Evolutionary conservation across 2,113 vertebrate genomes (phyloP).

Genomic region (Strigops habroptila): DNA sequence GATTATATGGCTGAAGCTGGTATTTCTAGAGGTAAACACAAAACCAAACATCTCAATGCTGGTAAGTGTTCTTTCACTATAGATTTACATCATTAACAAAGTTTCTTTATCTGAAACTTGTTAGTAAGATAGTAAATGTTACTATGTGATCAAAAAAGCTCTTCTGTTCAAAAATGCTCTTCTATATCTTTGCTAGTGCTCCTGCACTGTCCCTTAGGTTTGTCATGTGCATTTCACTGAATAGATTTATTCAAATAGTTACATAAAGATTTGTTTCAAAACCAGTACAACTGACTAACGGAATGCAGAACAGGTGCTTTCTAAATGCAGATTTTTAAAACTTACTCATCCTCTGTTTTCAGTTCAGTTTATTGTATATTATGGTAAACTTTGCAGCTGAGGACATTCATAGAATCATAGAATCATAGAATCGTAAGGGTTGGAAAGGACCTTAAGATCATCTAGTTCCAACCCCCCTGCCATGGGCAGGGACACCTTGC

Average conservation of each 20-base stretch:
- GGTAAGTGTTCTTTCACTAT: neutral
- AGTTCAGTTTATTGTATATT: neutral
- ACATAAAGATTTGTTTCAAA: conserved; percentile 10
- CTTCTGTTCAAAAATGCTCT: neutral
- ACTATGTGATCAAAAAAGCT: neutral
- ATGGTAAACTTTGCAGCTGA: neutral
- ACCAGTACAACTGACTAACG: neutral
- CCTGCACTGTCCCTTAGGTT: neutral
- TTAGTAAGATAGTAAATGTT: neutral
- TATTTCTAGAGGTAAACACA: neutral
- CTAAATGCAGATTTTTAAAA: neutral
- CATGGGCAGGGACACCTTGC: too few relatives aligned
- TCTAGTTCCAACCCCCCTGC: too few relatives aligned
- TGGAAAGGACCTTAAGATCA: too few relatives aligned
- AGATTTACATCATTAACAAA: neutral
- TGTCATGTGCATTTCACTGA: neutral
- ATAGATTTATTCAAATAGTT: neutral
- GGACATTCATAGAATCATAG: too few relatives aligned
- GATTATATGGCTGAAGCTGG: neutral
- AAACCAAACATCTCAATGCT: neutral
- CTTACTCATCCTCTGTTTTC: neutral
- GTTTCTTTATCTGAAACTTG: conserved; percentile 21
- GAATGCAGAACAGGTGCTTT: neutral
- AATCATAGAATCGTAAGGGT: too few relatives aligned
- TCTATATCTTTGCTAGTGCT: neutral